Evolutionary conservation across 2,888 invertebrate species (phyloP), one percentile per base, ranked within the genome.

Genomic region (Carabus problematicus): DNA sequence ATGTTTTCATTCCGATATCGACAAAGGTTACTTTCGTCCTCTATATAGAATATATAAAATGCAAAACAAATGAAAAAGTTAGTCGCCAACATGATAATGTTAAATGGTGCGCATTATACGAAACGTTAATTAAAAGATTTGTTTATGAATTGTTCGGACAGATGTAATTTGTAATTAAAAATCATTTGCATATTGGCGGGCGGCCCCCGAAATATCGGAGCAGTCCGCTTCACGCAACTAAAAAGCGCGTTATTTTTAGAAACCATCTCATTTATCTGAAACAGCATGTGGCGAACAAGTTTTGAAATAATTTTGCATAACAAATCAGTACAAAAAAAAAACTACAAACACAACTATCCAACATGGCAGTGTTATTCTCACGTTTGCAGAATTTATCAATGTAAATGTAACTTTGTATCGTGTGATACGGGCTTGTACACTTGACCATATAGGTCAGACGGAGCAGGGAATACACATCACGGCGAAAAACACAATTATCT

Each of bases 251-350:
- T 47, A 29, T 47, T 49, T 63, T 55, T 42, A 64, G 42, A 64
- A 64, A 64, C 42, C 40, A 54, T 42, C 54, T 64, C 64, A 64
- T 64, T 64, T 64, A 64, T 64, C 52, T 54, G 18, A 64, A 52
- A 12, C 64, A 54, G 64, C 55, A 64, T 64, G 64, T 64, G 64
- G 64, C 29, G 64, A 39, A 60, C 45, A 60, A 16, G 39, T 39
- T 47, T 49, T 49, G 14, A 47, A 62, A 47, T 49, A 56, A 45
- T 55, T 64, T 64, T 64, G 64, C 64, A 64, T 64, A 64, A 64
- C 45, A 56, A 64, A 56, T 56, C 43, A 19, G 55, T 56, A 45
- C n/a, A n/a, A n/a, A n/a, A n/a, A n/a, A 64, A 64, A 56, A 64
- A 64, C 56, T 16, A 39, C 64, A 43, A 52, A 64, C 18, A 14